Conservation (phyloP, 2,888 invertebrate species). For the Drosophila testacea region DNA sequence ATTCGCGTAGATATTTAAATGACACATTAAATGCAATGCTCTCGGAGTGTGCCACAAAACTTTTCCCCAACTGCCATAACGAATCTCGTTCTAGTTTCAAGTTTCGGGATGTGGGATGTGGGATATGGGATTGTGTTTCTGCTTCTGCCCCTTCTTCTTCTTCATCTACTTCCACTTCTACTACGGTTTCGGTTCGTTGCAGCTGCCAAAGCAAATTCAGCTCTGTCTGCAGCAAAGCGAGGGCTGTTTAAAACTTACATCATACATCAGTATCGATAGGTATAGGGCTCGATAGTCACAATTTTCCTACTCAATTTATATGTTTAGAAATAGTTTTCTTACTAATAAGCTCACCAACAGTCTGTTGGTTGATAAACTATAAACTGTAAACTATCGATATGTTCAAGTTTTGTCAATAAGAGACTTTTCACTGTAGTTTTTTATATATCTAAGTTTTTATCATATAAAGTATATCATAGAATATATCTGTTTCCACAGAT, state of each 20-base stretch:
- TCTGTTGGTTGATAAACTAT: too few relatives aligned
- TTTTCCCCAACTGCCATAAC: slow-evolving; percentile 31
- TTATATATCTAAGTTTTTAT: too few relatives aligned
- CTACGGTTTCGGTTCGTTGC: slow-evolving; percentile 3
- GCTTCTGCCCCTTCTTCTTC: background rate
- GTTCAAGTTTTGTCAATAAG: too few relatives aligned
- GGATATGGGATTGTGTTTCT: background rate
- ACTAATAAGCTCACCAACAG: too few relatives aligned
- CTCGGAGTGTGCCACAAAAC: slow-evolving; percentile 25
- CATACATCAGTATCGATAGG: too few relatives aligned
- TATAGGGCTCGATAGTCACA: too few relatives aligned
- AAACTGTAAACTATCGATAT: too few relatives aligned
- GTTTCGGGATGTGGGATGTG: background rate
- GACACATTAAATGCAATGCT: slow-evolving; percentile 56
- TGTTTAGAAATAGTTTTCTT: too few relatives aligned
- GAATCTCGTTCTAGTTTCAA: slow-evolving; percentile 16
- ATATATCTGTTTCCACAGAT: too few relatives aligned
- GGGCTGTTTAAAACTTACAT: background rate
- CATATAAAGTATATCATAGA: too few relatives aligned
- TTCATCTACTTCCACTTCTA: background rate
- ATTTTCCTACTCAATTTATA: too few relatives aligned
- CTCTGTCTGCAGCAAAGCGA: background rate
- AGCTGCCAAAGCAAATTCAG: slow-evolving; percentile 27
- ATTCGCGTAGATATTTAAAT: slow-evolving; percentile 47
- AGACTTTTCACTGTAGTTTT: too few relatives aligned